Conservation (phyloP, 35 echinoderm and acorn worm genomes). For the Amphiura filiformis region DNA sequence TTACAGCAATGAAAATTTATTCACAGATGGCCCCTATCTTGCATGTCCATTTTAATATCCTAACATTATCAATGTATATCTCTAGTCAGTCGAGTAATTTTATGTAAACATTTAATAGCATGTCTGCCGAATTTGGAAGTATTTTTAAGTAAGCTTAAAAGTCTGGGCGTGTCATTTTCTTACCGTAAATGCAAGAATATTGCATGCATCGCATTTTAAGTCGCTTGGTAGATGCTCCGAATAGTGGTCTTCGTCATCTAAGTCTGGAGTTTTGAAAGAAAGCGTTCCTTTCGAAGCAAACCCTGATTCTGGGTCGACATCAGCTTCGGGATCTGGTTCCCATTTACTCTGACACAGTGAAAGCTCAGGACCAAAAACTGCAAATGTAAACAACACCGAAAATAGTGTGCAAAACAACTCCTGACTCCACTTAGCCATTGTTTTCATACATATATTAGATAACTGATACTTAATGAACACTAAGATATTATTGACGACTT, state of each 20-base stretch:
- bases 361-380: neutral
- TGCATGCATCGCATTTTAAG: constrained; percentile 90
- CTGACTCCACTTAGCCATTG: neutral
- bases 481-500: no score
- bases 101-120: no score
- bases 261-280: constrained; percentile 64
- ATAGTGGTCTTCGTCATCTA: constrained; percentile 78
- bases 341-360: neutral
- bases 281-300: constrained; percentile 21
- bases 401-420: neutral
- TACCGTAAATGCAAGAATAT: constrained; percentile 74
- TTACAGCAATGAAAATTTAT: no score
- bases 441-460: no score
- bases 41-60: no score
- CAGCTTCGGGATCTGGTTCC: neutral
- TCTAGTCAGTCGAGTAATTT: no score
- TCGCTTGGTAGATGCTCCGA: constrained; percentile 63
- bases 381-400: neutral
- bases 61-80: no score
- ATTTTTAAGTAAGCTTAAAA: no score
- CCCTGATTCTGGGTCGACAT: neutral
- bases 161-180: no score
- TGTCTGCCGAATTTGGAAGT: no score
- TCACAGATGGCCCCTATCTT: no score
- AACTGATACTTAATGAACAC: no score